A percentile compares a stretch with the other conserved stretches of the same genome.
Evolutionary conservation across 2,797 vertebrate species (phyloP).

Genomic region (Pseudomugil gertrudae): DNA sequence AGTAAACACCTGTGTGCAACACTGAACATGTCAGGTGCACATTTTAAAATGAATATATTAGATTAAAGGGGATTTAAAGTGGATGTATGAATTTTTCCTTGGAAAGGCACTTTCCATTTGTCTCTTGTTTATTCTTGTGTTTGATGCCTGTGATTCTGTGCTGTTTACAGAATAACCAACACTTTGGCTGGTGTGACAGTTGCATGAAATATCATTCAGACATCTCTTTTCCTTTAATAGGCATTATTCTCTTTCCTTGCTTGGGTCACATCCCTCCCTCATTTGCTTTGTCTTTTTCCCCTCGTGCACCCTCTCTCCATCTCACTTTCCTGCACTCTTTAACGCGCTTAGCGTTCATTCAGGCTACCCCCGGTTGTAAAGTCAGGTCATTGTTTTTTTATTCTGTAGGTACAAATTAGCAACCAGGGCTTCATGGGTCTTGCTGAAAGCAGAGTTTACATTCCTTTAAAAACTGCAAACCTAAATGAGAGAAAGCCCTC

Average conservation of each 20-base stretch:
- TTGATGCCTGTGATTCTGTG: background rate
- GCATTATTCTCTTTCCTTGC: constrained; percentile 49
- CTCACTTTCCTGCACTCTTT: constrained; percentile 16
- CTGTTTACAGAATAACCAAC: constrained; percentile 29
- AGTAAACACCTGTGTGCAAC: constrained; percentile 23
- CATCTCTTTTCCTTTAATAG: constrained; percentile 65
- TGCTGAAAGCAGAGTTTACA: constrained; percentile 56
- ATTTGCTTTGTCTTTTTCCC: constrained; percentile 17
- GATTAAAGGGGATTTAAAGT: too few relatives aligned
- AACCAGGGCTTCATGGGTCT: constrained; percentile 68
- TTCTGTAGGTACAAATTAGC: constrained; percentile 16
- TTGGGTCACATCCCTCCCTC: constrained; percentile 43
- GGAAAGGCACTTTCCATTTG: background rate
- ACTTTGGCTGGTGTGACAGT: constrained; percentile 38
- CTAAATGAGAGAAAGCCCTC: constrained; percentile 48
- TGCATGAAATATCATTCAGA: constrained; percentile 42
- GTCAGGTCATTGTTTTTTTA: constrained; percentile 21
- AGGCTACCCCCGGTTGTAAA: constrained; percentile 5
- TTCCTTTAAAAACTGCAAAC: constrained; percentile 43
- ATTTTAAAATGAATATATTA: constrained; percentile 8
- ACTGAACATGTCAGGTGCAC: constrained; percentile 9
- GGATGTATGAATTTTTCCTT: too few relatives aligned
- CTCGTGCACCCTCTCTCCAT: constrained; percentile 7
- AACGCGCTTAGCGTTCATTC: constrained; percentile 18
- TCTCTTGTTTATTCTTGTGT: constrained; percentile 22